Conservation (phyloP, 2,797 vertebrate species). For the Eutrigla gurnardus region DNA sequence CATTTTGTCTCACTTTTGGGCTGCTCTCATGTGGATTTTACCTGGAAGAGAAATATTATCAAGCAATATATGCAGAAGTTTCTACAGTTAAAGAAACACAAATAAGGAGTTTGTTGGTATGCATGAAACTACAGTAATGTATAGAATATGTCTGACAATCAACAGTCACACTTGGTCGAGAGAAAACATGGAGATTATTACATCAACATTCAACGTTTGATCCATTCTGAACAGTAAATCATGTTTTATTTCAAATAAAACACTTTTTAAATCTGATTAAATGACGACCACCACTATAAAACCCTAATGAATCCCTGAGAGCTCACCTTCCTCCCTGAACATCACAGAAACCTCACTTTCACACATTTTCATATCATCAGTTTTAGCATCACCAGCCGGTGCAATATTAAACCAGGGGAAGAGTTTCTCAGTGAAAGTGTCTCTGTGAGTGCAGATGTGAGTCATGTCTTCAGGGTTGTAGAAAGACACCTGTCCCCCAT, state of each 20-base stretch:
- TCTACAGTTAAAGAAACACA: neutral
- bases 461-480: conserved; percentile 32
- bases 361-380: conserved; percentile 31
- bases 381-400: neutral
- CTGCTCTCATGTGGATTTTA: too few relatives aligned
- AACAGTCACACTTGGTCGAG: too few relatives aligned
- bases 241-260: too few relatives aligned
- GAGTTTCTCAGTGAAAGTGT: neutral
- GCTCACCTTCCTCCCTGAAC: neutral
- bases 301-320: neutral
- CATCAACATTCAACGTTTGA: too few relatives aligned
- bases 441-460: neutral
- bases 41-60: too few relatives aligned
- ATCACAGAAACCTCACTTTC: neutral
- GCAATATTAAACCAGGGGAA: conserved; percentile 24
- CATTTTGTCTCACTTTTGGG: too few relatives aligned
- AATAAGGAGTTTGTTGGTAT: neutral
- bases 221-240: too few relatives aligned
- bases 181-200: too few relatives aligned
- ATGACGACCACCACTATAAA: too few relatives aligned
- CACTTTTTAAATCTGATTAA: too few relatives aligned
- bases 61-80: neutral
- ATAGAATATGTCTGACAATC: too few relatives aligned
- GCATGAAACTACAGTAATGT: too few relatives aligned
- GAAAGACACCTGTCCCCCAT: conserved; percentile 49